Evolutionary conservation across 2,113 vertebrate genomes (phyloP).

Genomic region (Brevimyrus niger): DNA sequence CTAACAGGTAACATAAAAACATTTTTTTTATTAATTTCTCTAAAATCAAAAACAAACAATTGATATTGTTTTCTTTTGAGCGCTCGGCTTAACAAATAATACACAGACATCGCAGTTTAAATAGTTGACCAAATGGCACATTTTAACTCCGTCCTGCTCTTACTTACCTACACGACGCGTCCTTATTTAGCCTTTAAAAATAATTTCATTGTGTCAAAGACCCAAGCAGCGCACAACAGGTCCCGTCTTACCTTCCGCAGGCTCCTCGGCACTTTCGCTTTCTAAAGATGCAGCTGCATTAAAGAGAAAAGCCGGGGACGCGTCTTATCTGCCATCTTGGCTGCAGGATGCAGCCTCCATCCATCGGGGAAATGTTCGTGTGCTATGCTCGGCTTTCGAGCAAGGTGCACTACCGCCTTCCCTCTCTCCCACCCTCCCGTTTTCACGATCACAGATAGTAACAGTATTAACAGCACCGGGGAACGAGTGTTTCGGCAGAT

Average conservation of each 20-base stretch:
- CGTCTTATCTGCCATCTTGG: slow-evolving; percentile 17
- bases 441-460: slow-evolving; percentile 9
- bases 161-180: not conserved
- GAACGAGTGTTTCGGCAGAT: slow-evolving; percentile 4
- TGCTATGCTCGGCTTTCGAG: slow-evolving; percentile 8
- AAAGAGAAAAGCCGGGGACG: slow-evolving; percentile 12
- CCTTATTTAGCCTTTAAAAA: not conserved
- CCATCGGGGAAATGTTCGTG: slow-evolving; percentile 24
- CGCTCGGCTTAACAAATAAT: not conserved
- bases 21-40: not conserved
- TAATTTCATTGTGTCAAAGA: slow-evolving; percentile 2
- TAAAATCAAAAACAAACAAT: not conserved
- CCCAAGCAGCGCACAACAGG: slow-evolving; percentile 33
- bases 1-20: not conserved
- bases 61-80: not conserved
- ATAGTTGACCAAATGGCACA: not conserved
- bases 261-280: not conserved
- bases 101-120: not conserved
- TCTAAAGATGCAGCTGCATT: slow-evolving; percentile 12
- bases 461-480: not conserved
- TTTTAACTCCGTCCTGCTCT: not conserved
- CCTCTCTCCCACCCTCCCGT: slow-evolving; percentile 21
- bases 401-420: slow-evolving; percentile 4
- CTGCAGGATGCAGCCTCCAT: slow-evolving; percentile 7
- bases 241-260: slow-evolving; percentile 36